Evolutionary conservation across 1,140 invertebrate genomes (phyloP).

Genomic region (Leucophenga varia): DNA sequence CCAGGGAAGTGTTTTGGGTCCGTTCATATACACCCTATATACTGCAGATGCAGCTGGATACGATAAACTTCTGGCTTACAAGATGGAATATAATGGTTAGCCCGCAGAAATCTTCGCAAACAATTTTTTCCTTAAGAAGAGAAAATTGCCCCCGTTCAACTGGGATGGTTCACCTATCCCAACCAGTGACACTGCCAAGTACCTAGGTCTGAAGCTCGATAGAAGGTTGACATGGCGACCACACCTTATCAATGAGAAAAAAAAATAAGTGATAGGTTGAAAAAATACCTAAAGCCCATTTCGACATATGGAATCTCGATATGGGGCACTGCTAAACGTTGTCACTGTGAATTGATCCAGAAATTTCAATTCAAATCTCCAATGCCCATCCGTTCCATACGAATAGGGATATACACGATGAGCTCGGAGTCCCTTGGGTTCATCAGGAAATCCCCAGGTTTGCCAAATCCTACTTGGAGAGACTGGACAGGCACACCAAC

Average conservation of each 20-base stretch:
- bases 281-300: constrained; percentile 1
- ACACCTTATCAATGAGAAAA: neutral
- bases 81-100: constrained; percentile 2
- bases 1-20: too few relatives aligned
- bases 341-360: neutral
- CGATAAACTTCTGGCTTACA: neutral
- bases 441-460: too few relatives aligned
- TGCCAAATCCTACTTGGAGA: too few relatives aligned
- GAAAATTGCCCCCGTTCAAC: neutral
- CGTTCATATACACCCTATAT: too few relatives aligned
- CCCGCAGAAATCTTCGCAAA: constrained; percentile 2
- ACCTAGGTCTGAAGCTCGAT: constrained; percentile 3
- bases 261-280: neutral
- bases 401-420: too few relatives aligned
- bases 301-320: constrained; percentile 2
- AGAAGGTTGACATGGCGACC: neutral
- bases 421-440: too few relatives aligned
- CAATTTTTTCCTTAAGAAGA: neutral
- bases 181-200: neutral
- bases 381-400: too few relatives aligned
- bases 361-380: too few relatives aligned
- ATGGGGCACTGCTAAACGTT: neutral
- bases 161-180: neutral
- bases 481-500: too few relatives aligned
- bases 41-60: neutral